Conservation (phyloP, 64 coral and sea anemone species). For the Catalaphyllia jardinei region DNA sequence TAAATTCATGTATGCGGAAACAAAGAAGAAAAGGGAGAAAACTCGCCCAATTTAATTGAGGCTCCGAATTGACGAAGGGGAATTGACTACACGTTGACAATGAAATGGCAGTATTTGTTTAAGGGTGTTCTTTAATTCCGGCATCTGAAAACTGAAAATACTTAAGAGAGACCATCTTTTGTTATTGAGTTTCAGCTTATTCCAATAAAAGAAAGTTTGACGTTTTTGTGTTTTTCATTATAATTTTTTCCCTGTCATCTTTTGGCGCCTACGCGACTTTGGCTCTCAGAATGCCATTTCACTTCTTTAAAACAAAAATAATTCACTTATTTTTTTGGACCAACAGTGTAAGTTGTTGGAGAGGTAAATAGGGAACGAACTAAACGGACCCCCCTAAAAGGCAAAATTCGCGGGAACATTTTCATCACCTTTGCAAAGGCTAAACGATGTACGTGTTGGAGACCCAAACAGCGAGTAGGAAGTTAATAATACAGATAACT, state of each 20-base stretch:
- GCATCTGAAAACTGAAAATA: conserved; percentile 25
- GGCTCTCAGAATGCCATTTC: neutral
- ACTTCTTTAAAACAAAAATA: conserved; percentile 3
- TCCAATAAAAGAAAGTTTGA: conserved; percentile 22
- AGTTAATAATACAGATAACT: neutral
- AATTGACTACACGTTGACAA: neutral
- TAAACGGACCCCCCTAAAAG: neutral
- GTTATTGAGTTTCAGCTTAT: neutral
- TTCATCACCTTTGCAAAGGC: neutral
- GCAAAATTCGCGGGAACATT: neutral
- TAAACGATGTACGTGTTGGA: neutral
- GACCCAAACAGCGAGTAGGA: neutral
- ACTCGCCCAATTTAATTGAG: conserved; percentile 15
- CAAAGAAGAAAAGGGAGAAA: neutral
- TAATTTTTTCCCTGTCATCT: conserved; percentile 5
- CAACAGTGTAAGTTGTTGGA: neutral
- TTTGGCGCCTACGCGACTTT: conserved; percentile 11
- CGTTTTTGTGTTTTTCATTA: conserved; percentile 35
- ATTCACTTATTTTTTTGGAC: neutral
- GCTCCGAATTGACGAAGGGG: conserved; percentile 24
- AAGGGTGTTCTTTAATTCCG: conserved; percentile 29
- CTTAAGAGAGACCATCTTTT: conserved; percentile 19
- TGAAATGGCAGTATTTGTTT: conserved; percentile 27
- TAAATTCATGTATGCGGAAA: conserved; percentile 33
- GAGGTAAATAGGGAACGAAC: neutral